phyloP scores from a whole-genome alignment of 1,140 invertebrate species.

The Drosophila tristis region DNA sequence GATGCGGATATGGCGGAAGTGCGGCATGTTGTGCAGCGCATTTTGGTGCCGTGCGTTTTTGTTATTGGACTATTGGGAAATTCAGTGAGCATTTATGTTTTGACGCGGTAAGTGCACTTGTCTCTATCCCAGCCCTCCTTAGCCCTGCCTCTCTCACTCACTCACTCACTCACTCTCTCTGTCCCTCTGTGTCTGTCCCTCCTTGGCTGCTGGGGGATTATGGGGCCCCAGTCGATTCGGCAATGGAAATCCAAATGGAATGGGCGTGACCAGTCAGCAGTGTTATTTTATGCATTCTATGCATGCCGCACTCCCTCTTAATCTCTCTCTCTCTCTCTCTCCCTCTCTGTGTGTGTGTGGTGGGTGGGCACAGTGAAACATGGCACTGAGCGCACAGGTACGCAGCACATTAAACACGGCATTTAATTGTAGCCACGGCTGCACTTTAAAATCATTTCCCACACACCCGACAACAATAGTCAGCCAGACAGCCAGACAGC shows the following conservation, averaged over 20 bases:
- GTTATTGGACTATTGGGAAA: conserved; percentile 90
- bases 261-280: conserved; percentile 53
- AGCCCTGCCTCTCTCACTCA: neutral
- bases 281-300: conserved; percentile 74
- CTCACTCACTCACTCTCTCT: no score
- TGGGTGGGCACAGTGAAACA: conserved; percentile 23
- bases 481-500: neutral
- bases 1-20: conserved; percentile 79
- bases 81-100: conserved; percentile 89
- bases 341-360: no score
- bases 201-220: conserved; percentile 64
- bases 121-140: conserved; percentile 21
- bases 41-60: conserved; percentile 89
- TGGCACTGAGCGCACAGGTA: conserved; percentile 52
- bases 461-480: conserved; percentile 41
- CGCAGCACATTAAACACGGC: conserved; percentile 68
- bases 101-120: conserved; percentile 86
- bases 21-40: conserved; percentile 86
- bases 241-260: conserved; percentile 29
- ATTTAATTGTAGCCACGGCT: conserved; percentile 75
- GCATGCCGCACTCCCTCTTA: conserved; percentile 23
- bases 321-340: neutral
- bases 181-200: neutral
- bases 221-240: conserved; percentile 47
- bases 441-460: conserved; percentile 75